phyloP scores from a whole-genome alignment of 1,140 invertebrate species.

The Zaprionus kolodkinae region DNA sequence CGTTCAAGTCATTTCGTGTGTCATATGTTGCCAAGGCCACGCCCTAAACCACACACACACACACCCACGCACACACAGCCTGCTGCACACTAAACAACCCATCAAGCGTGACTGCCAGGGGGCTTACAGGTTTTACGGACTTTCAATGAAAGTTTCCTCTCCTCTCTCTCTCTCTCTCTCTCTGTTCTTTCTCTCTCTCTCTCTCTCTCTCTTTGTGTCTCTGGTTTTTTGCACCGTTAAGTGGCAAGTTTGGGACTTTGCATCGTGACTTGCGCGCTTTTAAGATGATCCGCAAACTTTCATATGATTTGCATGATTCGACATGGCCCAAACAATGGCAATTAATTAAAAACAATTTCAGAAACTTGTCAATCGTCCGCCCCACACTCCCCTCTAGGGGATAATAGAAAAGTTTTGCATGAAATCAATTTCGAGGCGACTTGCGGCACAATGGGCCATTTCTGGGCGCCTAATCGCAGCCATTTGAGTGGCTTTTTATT shows the following conservation, averaged over 20 bases:
- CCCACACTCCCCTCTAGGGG: background rate
- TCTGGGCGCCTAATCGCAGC: constrained; percentile 42
- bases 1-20: constrained; percentile 63
- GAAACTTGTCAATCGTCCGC: constrained; percentile 2
- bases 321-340: constrained; percentile 62
- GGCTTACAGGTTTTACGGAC: constrained; percentile 39
- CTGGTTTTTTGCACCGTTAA: constrained; percentile 33
- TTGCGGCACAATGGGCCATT: constrained; percentile 33
- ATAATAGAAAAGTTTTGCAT: constrained; percentile 74
- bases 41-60: constrained; percentile 16
- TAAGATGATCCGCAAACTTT: constrained; percentile 53
- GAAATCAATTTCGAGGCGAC: constrained; percentile 65
- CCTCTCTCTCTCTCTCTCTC: background rate
- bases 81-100: constrained; percentile 3
- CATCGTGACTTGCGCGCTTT: constrained; percentile 50
- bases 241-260: constrained; percentile 63
- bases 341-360: constrained; percentile 75
- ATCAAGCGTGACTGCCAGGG: background rate
- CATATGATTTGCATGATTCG: constrained; percentile 47
- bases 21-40: constrained; percentile 45
- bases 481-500: constrained; percentile 73
- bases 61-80: background rate
- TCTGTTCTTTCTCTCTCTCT: background rate
- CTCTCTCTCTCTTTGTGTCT: background rate
- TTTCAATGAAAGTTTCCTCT: constrained; percentile 33